phyloP scores from a whole-genome alignment of 2,113 vertebrate species.

The Leptosomus discolor region DNA sequence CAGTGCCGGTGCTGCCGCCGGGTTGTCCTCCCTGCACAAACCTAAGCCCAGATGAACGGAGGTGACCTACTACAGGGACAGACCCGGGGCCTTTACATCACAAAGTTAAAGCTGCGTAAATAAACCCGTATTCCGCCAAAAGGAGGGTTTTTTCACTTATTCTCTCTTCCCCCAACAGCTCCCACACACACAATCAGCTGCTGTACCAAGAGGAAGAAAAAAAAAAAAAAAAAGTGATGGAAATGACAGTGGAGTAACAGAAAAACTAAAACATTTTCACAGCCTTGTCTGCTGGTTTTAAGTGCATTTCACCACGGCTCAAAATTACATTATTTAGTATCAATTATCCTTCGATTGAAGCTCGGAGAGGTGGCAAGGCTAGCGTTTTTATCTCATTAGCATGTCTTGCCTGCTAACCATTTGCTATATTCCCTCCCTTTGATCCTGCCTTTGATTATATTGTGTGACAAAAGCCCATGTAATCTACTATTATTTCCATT shows the following conservation, averaged over 20 bases:
- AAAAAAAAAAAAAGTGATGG: background rate
- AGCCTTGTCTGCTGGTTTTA: slow-evolving; percentile 56
- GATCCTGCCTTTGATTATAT: slow-evolving; percentile 77
- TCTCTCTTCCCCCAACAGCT: background rate
- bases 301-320: slow-evolving; percentile 62
- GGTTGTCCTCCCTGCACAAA: background rate
- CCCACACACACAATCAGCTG: background rate
- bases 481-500: slow-evolving; percentile 81
- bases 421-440: slow-evolving; percentile 74
- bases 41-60: background rate
- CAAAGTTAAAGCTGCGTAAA: background rate
- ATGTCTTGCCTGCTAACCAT: slow-evolving; percentile 75
- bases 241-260: slow-evolving; percentile 47
- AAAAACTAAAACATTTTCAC: slow-evolving; percentile 38
- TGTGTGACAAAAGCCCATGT: slow-evolving; percentile 68
- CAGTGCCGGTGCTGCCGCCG: rapidly evolving
- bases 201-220: too few relatives aligned
- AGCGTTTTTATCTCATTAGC: slow-evolving; percentile 77
- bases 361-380: slow-evolving; percentile 64
- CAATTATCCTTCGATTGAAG: slow-evolving; percentile 68
- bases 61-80: background rate
- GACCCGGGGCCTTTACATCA: background rate
- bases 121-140: background rate
- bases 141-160: background rate
- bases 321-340: slow-evolving; percentile 71